Evolutionary conservation across 2,113 vertebrate species (phyloP).

Genomic region (Campylorhamphus procurvoides): DNA sequence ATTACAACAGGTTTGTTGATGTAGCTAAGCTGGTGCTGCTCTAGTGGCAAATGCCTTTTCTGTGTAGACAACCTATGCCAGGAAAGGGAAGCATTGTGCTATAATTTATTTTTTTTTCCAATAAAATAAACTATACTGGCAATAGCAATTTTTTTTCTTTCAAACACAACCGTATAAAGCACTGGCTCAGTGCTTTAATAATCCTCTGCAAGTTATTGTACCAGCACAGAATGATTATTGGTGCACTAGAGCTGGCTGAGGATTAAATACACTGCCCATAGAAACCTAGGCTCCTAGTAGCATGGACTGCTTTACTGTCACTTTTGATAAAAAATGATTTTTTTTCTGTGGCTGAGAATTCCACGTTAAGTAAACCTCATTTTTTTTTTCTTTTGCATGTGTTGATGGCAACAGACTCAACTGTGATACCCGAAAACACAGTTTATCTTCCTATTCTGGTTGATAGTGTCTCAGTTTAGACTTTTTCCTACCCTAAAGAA

Average conservation of each 20-base stretch:
- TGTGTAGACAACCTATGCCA: not conserved
- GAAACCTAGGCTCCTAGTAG: not conserved
- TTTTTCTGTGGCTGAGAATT: not conserved
- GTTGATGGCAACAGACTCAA: not conserved
- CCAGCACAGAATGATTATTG: not conserved
- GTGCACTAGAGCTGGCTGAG: not conserved
- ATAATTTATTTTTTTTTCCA: not conserved
- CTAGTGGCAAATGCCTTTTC: conserved; percentile 13
- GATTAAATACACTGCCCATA: not conserved
- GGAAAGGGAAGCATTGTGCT: not conserved
- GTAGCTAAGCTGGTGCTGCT: not conserved
- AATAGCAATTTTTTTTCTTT: not conserved
- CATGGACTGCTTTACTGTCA: not conserved
- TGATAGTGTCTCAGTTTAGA: not conserved
- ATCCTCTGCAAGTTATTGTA: conserved; percentile 8
- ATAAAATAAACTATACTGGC: conserved; percentile 17
- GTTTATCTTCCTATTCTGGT: not conserved
- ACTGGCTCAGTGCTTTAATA: conserved; percentile 22
- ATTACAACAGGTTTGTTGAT: not conserved
- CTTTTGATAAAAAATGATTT: not conserved
- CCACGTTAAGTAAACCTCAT: not conserved
- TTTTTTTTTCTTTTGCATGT: not conserved
- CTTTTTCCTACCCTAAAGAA: not conserved
- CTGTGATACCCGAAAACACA: not conserved
- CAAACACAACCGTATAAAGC: conserved; percentile 8